Percentiles rank a stretch among this genome's conserved stretches.
Conservation (phyloP, 2,888 invertebrate genomes). For the Oconnorella tubifera region DNA sequence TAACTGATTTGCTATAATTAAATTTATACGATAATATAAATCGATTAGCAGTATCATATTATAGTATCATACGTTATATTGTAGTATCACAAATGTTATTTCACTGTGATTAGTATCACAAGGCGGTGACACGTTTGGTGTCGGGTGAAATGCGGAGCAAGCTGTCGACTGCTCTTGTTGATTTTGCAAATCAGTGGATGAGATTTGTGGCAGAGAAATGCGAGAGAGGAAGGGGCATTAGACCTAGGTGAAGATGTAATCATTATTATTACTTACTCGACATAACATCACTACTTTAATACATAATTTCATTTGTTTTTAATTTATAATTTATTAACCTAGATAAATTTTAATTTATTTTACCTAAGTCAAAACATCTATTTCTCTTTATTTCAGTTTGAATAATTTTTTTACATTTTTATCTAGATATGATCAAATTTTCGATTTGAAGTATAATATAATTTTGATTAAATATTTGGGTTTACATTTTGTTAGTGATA, state of each 20-base stretch:
- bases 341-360: neutral
- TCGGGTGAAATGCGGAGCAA: constrained; percentile 57
- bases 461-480: too few relatives aligned
- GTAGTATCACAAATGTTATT: too few relatives aligned
- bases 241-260: constrained; percentile 41
- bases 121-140: constrained; percentile 69
- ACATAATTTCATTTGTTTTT: neutral
- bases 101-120: constrained; percentile 62
- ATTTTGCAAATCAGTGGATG: constrained; percentile 82
- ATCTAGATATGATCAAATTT: too few relatives aligned
- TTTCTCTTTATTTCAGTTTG: too few relatives aligned
- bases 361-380: neutral
- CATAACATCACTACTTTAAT: neutral
- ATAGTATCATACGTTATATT: too few relatives aligned
- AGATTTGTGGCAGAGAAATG: constrained; percentile 78
- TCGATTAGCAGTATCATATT: too few relatives aligned
- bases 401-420: too few relatives aligned
- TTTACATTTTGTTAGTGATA: too few relatives aligned
- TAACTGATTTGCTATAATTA: too few relatives aligned
- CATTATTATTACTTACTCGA: neutral
- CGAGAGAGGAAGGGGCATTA: constrained; percentile 62
- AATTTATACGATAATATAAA: too few relatives aligned
- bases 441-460: too few relatives aligned
- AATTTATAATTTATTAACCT: neutral
- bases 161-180: constrained; percentile 65